Conservation (phyloP, 2,113 vertebrate genomes). For the Lepidiolamprologus cunningtoni region DNA sequence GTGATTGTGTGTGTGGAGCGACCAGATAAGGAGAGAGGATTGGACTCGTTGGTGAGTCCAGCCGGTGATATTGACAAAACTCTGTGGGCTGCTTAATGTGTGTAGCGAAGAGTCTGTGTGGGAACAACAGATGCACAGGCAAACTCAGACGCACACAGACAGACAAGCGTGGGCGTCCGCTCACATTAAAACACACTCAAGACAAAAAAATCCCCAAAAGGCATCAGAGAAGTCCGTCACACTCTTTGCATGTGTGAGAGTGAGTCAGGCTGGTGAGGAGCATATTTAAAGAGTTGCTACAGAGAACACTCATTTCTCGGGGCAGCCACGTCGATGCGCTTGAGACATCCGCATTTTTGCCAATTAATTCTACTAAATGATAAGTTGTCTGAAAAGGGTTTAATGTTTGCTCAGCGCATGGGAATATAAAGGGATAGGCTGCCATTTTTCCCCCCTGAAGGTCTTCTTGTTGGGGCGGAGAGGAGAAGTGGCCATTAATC, state of each 20-base stretch:
- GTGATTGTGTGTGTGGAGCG: slow-evolving; percentile 24
- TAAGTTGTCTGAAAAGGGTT: neutral
- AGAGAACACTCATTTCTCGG: neutral
- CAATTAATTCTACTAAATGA: neutral
- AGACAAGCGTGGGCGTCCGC: neutral
- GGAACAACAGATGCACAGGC: slow-evolving; percentile 21
- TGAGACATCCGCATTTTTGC: neutral
- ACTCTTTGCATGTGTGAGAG: slow-evolving; percentile 16
- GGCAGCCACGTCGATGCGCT: neutral
- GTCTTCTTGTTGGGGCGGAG: neutral
- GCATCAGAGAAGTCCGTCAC: neutral
- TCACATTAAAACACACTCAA: neutral
- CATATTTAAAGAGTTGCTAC: slow-evolving; percentile 11
- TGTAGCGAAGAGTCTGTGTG: neutral
- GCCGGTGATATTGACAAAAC: slow-evolving; percentile 39
- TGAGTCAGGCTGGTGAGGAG: slow-evolving; percentile 34
- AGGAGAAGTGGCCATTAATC: neutral
- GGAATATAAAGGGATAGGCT: neutral
- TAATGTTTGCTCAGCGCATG: neutral
- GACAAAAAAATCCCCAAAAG: neutral
- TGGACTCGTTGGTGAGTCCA: slow-evolving; percentile 7
- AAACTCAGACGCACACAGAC: slow-evolving; percentile 2
- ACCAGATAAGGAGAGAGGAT: slow-evolving; percentile 30
- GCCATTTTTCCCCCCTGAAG: neutral
- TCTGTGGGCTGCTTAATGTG: slow-evolving; percentile 34